Evolutionary conservation across 2,888 invertebrate species (phyloP).

Genomic region (Panorpa germanica): DNA sequence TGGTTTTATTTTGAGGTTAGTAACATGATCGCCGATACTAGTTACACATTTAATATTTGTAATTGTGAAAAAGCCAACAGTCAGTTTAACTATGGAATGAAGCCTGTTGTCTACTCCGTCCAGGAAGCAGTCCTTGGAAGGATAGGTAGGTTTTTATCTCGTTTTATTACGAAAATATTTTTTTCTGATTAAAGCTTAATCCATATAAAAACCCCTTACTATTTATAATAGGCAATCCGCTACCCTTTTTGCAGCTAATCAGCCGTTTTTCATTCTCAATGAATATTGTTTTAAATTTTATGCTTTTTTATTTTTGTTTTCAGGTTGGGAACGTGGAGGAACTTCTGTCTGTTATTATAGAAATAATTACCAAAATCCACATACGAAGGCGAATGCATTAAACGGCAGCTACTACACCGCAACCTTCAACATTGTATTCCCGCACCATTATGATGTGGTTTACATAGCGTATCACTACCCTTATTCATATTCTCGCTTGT

Average conservation of each 20-base stretch:
- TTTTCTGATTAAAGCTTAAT: not conserved
- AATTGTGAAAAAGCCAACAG: constrained; percentile 77
- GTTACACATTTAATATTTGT: constrained; percentile 69
- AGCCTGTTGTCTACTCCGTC: constrained; percentile 72
- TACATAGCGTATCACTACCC: constrained; percentile 81
- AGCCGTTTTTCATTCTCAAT: no score
- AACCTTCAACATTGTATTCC: constrained; percentile 59
- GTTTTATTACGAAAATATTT: not conserved
- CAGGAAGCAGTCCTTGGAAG: constrained; percentile 39
- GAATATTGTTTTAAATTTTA: constrained; percentile 4
- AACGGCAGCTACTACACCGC: constrained; percentile 55
- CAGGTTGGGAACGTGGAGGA: constrained; percentile 55
- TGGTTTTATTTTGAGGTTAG: constrained; percentile 87
- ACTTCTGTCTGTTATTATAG: constrained; percentile 66
- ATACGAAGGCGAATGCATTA: constrained; percentile 30
- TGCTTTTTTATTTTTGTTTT: constrained; percentile 10
- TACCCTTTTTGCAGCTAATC: constrained; percentile 2
- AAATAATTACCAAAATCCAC: constrained; percentile 45
- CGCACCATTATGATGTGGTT: constrained; percentile 55
- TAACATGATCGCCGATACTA: constrained; percentile 52
- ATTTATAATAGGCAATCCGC: constrained; percentile 3
- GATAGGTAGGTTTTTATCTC: constrained; percentile 21
- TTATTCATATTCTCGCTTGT: constrained; percentile 59
- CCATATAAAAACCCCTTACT: not conserved
- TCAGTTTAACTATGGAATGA: constrained; percentile 79